A percentile compares a stretch with the other conserved stretches of the same genome.
phyloP scores from a whole-genome alignment of 2,888 invertebrate genomes.

The Ichneumoninae sp. region DNA sequence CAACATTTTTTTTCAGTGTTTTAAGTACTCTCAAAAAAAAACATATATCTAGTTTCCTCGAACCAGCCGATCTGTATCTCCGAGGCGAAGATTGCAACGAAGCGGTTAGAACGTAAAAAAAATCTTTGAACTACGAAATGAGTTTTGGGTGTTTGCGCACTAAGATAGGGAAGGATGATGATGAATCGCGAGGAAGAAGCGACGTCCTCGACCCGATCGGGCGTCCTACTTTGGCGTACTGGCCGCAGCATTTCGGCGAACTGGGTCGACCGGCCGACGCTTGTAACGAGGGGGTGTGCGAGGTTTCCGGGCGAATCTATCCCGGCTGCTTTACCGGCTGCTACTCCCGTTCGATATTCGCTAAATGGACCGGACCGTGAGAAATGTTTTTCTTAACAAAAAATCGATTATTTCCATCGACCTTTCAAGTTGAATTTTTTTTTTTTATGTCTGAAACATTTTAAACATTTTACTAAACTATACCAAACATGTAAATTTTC shows the following conservation, averaged over 20 bases:
- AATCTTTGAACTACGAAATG: neutral
- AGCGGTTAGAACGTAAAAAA: neutral
- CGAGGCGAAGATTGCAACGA: neutral
- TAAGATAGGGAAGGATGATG: conserved; percentile 6
- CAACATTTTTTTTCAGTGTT: no score
- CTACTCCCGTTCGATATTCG: neutral
- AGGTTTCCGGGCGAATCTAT: conserved; percentile 74
- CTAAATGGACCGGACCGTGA: conserved; percentile 6
- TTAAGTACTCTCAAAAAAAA: neutral
- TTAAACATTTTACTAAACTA: no score
- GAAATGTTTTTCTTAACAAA: neutral
- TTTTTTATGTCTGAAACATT: neutral
- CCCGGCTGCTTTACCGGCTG: conserved; percentile 46
- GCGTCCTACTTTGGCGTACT: conserved; percentile 71
- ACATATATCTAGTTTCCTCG: neutral
- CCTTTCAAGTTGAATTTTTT: neutral
- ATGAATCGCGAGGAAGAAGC: conserved; percentile 31
- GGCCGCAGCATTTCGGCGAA: conserved; percentile 65
- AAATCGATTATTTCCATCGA: neutral
- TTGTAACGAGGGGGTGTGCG: conserved; percentile 72
- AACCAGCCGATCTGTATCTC: neutral
- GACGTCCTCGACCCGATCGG: conserved; percentile 57
- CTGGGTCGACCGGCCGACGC: conserved; percentile 77
- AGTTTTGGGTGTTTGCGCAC: neutral
- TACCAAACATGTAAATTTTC: no score